Conservation (phyloP, 2,888 invertebrate species). For the Apamea epomidion region DNA sequence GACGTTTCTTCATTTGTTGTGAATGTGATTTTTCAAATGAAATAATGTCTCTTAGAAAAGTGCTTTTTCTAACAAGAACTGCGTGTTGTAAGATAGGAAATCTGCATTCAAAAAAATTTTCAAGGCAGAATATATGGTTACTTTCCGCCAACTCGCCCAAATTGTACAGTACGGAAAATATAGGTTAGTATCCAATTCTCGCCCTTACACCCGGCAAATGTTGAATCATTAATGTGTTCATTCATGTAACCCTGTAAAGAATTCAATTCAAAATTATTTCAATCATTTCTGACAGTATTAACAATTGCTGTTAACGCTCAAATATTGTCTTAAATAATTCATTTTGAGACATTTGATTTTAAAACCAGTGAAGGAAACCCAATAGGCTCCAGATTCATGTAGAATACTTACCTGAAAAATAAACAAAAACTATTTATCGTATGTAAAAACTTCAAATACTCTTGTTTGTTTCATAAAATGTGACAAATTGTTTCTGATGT, state of each 20-base stretch:
- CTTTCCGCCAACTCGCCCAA: conserved; percentile 78
- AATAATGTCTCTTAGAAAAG: conserved; percentile 86
- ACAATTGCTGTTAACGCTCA: neutral
- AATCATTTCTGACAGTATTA: neutral
- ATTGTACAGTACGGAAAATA: conserved; percentile 84
- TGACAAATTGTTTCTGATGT: conserved; percentile 14
- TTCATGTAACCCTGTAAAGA: neutral
- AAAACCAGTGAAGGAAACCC: neutral
- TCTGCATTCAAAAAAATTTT: conserved; percentile 77
- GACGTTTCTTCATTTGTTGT: conserved; percentile 75
- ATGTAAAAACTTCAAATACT: neutral
- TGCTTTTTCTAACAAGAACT: conserved; percentile 80
- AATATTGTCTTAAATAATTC: neutral
- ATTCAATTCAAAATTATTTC: neutral
- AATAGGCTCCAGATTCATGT: neutral
- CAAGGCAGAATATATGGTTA: conserved; percentile 80
- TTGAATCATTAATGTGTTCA: conserved; percentile 26
- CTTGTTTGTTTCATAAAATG: conserved; percentile 14
- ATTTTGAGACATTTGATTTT: neutral
- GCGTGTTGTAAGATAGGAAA: conserved; percentile 79
- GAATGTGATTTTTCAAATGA: conserved; percentile 74
- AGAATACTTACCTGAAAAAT: neutral
- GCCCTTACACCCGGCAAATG: conserved; percentile 37
- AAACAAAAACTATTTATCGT: neutral
- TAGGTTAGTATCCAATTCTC: conserved; percentile 83